Evolutionary conservation across 2,888 invertebrate species (phyloP), one percentile per base, ranked within the genome.

Genomic region (Cataglyphis cursor): DNA sequence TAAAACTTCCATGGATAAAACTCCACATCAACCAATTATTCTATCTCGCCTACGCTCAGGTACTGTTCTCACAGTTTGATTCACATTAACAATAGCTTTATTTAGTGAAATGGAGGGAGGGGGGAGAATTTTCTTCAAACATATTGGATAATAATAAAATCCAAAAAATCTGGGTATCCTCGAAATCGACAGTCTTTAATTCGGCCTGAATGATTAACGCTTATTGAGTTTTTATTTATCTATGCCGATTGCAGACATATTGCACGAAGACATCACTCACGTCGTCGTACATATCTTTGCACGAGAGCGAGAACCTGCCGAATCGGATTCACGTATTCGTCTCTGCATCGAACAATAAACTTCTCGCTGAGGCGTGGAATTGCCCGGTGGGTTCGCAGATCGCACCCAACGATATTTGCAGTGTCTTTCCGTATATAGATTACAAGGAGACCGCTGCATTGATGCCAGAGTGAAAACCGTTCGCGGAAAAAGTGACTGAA

Each of bases 21-120:
- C 87, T 90, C 70, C 59, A 86, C 74, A 81, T 84, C 66, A 73
- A 87, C 85, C 89, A 90, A 61, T 87, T 91, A 84, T 93, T 92
- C 85, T 93, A 92, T 85, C 90, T 93, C 82, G 88, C 90, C 82
- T 92, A 92, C 80, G 90, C 92, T 86, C 93, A 93, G 93, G 93
- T 93, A 89, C 88, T 86, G 73, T 84, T 88, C 81, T 90, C 83
- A 83, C 72, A 87, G 70, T 86, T 83, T 80, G 65, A 75, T 81
- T 86, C 81, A 85, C 66, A 66, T 70, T 70, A 78, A 51, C 54
- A 66, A 68, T 57, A 78, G 57, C 59, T 59, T 59, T 1, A 21
- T 38, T 68, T 54, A 54, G 10, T 15, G 31, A n/a, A n/a, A n/a
- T n/a, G n/a, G 48, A 5, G n/a, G 4, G 44, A 1, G 18, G 5